phyloP scores from a whole-genome alignment of 2,888 invertebrate species.

The Synergus itoensis region DNA sequence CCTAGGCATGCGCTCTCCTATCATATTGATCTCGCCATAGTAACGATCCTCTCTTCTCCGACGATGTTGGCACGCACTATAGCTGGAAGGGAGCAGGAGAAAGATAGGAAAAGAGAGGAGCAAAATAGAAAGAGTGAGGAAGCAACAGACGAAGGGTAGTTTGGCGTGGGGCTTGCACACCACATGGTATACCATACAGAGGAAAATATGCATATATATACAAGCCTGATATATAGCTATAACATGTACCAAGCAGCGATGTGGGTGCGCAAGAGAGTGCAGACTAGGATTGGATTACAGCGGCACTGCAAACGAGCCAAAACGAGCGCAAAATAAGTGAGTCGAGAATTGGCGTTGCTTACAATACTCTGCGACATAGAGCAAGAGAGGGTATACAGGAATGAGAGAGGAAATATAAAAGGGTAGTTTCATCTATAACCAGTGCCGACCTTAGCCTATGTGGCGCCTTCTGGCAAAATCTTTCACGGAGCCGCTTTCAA shows the following conservation, averaged over 20 bases:
- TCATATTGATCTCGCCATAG: slow-evolving; percentile 77
- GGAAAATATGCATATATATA: slow-evolving; percentile 54
- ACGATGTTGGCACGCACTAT: slow-evolving; percentile 72
- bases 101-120: slow-evolving; percentile 31
- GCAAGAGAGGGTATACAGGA: not conserved
- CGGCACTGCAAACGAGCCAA: not conserved
- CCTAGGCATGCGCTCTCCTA: slow-evolving; percentile 75
- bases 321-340: not conserved
- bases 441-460: too few species aligned
- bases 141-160: slow-evolving; percentile 28
- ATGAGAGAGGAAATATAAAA: too few species aligned
- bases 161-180: slow-evolving; percentile 54
- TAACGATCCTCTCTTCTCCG: slow-evolving; percentile 77
- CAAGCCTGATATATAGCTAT: slow-evolving; percentile 47
- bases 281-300: not conserved
- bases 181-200: slow-evolving; percentile 54
- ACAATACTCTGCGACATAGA: not conserved
- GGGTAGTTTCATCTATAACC: too few species aligned
- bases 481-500: too few species aligned
- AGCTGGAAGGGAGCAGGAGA: slow-evolving; percentile 55
- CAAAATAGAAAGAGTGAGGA: slow-evolving; percentile 47
- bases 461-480: too few species aligned
- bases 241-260: slow-evolving; percentile 5
- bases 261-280: slow-evolving; percentile 30
- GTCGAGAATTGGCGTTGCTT: not conserved